Evolutionary conservation across 2,888 invertebrate species (phyloP), one percentile per base, ranked within the genome.

Genomic region (Amphipyra tragopoginis): DNA sequence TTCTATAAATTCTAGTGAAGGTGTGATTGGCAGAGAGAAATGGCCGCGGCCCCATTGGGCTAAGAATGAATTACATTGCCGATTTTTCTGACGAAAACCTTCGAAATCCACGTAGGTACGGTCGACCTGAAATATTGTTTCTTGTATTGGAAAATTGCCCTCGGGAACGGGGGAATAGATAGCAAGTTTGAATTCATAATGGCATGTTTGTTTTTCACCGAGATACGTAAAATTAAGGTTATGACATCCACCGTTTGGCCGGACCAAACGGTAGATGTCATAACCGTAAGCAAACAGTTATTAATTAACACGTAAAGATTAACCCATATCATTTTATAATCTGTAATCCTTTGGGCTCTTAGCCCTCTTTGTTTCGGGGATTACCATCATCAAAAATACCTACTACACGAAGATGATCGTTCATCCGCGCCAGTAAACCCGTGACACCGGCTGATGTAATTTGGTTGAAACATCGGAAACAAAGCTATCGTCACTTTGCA

Each of bases 21-120:
- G 69, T 77, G 77, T 79, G 80, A 82, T 79, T 83, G 82, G 72
- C 81, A 82, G 72, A 71, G 83, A 80, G 67, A 78, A 83, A 82
- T 76, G 78, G 78, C 74, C 67, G 43, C 36, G 45, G 63, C 51
- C 72, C 74, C 68, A 59, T 63, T 60, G 75, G 74, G 64, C 67
- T 40, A 15, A 57, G 63, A 71, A 75, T 72, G 72, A 75, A 81
- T 79, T 75, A 77, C 76, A 53, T 59, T 55, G 44, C 56, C 65
- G 64, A 74, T 80, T 77, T 78, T 72, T 72, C 67, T 65, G 65
- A 62, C 61, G 69, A 58, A 65, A 79, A 77, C 70, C 67, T 75
- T 73, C 51, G 65, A 50, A 72, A 64, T 68, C 48, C 65, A 72
- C 53, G 68, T 42, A 68, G 29, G 55, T 57, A 70, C 33, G 38